Base-by-base conservation (phyloP, 2,113 vertebrate genomes). In the Lagopus muta region DNA sequence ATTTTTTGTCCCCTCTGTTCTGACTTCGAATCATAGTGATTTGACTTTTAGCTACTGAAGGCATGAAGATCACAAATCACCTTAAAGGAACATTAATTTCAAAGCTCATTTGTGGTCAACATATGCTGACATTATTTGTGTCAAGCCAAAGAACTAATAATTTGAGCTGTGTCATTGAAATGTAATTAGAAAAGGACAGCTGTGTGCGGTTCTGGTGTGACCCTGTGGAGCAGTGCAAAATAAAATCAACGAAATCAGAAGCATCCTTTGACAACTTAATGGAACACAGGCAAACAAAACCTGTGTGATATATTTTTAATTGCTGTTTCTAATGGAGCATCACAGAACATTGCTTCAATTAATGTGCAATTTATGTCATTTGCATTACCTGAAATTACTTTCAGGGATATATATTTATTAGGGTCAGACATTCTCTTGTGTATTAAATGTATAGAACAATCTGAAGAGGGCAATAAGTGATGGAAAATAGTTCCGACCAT, bases 191-290 rank as follows among this genome's bases (percentile, higher is more conserved):
- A n/a, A 93, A 79, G 77, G 50, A 34, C 88, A 90, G 55, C 73
- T 94, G 45, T 47, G 38, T 67, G 40, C 55, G 75, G 71, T 52
- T 93, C 55, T 82, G 43, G 43, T 61, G 45, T 32, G 18, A 92
- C 60, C 83, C n/a, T 72, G 58, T 70, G 57, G 45, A 89, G 70
- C 2, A 69, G 13, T 4, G 15, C 52, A 85, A 93, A 95, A 89
- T 77, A 78, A 93, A 80, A 32, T 52, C 27, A 64, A 85, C 50
- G 75, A 75, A 90, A 90, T 8, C 78, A 87, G 62, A 84, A 86
- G 61, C 78, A 80, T 54, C 69, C 61, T 61, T 18, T 71, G 89
- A 89, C 61, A 91, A 65, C 61, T 89, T 83, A 81, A 88, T 73
- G 70, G 69, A 94, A 92, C 25, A 48, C 19, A 73, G 43, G 40